Conservation (phyloP, 2,888 invertebrate genomes). For the Brachynemurus nebulosus region DNA sequence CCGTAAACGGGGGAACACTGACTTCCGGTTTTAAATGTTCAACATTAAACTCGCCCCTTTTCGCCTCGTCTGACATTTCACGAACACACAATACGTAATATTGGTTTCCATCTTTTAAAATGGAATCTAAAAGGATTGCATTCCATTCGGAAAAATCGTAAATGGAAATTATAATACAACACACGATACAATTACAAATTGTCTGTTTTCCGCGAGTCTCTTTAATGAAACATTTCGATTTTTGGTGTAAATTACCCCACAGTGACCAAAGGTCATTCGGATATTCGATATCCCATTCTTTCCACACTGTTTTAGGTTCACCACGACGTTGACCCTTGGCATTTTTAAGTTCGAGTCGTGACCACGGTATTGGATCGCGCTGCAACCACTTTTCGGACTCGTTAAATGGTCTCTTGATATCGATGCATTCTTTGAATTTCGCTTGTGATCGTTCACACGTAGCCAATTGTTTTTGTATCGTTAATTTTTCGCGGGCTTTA, state of each 20-base stretch:
- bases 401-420: slow-evolving; percentile 27
- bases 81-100: slow-evolving; percentile 39
- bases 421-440: slow-evolving; percentile 31
- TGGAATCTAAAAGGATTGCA: slow-evolving; percentile 43
- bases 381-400: slow-evolving; percentile 29
- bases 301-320: slow-evolving; percentile 34
- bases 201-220: slow-evolving; percentile 47
- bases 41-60: slow-evolving; percentile 41
- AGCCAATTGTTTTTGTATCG: slow-evolving; percentile 33
- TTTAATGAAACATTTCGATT: slow-evolving; percentile 39
- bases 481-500: slow-evolving; percentile 36
- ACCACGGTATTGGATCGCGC: slow-evolving; percentile 29
- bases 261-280: slow-evolving; percentile 52
- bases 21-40: slow-evolving; percentile 41
- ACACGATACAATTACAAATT: slow-evolving; percentile 43
- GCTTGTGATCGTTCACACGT: slow-evolving; percentile 32
- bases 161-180: slow-evolving; percentile 37
- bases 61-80: slow-evolving; percentile 28
- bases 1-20: slow-evolving; percentile 41
- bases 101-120: slow-evolving; percentile 41
- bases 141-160: slow-evolving; percentile 51
- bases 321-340: slow-evolving; percentile 22
- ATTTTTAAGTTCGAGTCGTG: slow-evolving; percentile 20
- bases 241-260: slow-evolving; percentile 50
- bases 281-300: slow-evolving; percentile 54